Base-by-base conservation (phyloP, 2,888 invertebrate species). In the Ligdia adustata region DNA sequence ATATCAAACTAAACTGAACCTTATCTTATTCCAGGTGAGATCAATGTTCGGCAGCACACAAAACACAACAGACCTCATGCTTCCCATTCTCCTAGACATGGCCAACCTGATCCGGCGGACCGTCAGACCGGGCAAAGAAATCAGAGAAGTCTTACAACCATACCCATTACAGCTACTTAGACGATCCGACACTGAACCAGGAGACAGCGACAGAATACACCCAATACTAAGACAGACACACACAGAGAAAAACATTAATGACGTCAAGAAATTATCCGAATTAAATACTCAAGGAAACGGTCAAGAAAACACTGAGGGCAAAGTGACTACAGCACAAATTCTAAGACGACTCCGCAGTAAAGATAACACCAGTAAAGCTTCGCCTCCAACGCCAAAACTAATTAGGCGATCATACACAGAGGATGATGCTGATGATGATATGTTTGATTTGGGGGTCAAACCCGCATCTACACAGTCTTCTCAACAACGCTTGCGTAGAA, bases 41-140 rank as follows among this genome's bases (percentile, higher is more conserved):
- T 90, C 92, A 66, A 90, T 92, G 86, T 92, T 93, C 66, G 91
- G 90, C 52, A 88, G 91, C 63, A 86, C 87, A 60, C 82, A 83
- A 51, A 92, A 92, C 66, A 80, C 90, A 9, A 79, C 91, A 53
- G 91, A 92, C 40, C 76, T 93, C 15, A 89, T 93, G 82, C 74
- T 94, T 42, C 94, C 94, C 5, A 92, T 93, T 52, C 90, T 93
- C 47, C 85, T 92, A 59, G 93, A 94, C 71, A 91, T 93, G 72
- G 93, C 93, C 0, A 93, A 93, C 69, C 82, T 93, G 46, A 91
- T 93, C 37, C 85, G 91, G 43, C 89, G 79, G 32, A 90, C 92
- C 0, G 86, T 91, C 18, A 78, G 82, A 43, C 72, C 87, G 20
- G 77, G 79, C 52, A 83, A 85, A 60, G 79, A 81, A 47, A 66